Evolutionary conservation across 2,797 vertebrate genomes (phyloP).

Genomic region (Cheirogaleus major): DNA sequence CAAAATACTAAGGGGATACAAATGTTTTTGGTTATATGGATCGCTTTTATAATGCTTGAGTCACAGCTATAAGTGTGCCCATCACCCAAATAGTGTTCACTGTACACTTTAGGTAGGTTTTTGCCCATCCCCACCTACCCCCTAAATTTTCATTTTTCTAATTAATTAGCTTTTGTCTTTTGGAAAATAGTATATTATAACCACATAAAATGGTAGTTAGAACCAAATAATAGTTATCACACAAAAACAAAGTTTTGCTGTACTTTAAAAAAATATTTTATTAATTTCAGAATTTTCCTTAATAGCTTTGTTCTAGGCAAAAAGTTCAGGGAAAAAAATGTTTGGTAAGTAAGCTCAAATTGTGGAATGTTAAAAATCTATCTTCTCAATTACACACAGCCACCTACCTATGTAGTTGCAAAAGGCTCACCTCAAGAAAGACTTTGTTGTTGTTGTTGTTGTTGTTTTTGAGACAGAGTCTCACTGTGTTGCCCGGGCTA

Average conservation of each 20-base stretch:
- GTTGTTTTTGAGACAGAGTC: no score
- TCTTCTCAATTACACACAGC: background rate
- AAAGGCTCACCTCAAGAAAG: background rate
- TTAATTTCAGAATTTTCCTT: conserved; percentile 33
- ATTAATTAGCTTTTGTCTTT: conserved; percentile 39
- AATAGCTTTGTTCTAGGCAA: conserved; percentile 21
- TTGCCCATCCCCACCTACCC: no score
- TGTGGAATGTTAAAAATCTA: background rate
- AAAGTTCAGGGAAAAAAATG: background rate
- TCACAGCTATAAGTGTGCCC: no score
- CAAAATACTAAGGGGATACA: no score
- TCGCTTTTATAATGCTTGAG: no score
- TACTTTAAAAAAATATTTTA: conserved; percentile 23
- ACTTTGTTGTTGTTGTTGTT: background rate
- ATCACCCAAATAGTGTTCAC: no score
- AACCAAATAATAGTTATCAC: background rate
- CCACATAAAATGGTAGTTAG: background rate
- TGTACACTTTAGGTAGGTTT: no score
- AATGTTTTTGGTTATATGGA: no score
- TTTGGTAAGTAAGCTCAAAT: background rate
- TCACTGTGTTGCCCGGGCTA: no score
- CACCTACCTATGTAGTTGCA: background rate
- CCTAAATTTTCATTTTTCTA: conserved; percentile 21
- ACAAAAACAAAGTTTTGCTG: background rate
- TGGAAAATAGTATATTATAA: background rate